These are phyloP conservation scores for Henricia sp. DNA, from an alignment of 53 echinoderm and acorn worm species.

Conservation along the genomic window DNA sequence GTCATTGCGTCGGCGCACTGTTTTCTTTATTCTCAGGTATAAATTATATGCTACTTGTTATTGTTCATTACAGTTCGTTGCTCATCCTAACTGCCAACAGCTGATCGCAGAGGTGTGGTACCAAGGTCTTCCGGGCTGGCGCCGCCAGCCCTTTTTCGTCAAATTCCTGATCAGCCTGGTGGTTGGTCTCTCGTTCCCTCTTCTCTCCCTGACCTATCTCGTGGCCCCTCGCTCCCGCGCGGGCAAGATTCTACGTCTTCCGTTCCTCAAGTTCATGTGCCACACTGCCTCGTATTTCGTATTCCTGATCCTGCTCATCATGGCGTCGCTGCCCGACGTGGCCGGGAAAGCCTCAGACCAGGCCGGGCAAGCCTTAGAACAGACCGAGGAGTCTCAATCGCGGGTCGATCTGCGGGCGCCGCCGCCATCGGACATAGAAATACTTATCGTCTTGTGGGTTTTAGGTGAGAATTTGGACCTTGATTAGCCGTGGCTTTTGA, in stretches of 20 bases:
- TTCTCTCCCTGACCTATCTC: conserved; percentile 87
- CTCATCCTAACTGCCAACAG: conserved; percentile 98
- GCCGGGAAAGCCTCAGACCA: too few species aligned
- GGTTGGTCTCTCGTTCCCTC: conserved; percentile 89
- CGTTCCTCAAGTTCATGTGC: conserved; percentile 99
- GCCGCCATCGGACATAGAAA: conserved; percentile 87
- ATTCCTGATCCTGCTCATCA: conserved; percentile 88
- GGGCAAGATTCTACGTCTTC: conserved; percentile 96
- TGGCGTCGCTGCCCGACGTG: conserved; percentile 82
- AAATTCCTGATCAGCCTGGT: conserved; percentile 91
- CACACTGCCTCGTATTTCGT: conserved; percentile 94
- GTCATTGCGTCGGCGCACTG: too few species aligned
- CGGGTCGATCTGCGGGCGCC: conserved; percentile 80
- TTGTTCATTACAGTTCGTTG: conserved; percentile 69
- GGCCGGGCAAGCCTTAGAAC: too few species aligned
- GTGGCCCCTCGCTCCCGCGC: conserved; percentile 86
- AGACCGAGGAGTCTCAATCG: neutral
- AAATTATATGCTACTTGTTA: conserved; percentile 7
- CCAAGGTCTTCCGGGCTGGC: conserved; percentile 95
- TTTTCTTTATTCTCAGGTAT: neutral
- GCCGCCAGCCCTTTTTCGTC: conserved; percentile 89
- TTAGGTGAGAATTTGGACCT: conserved; percentile 74
- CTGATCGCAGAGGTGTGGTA: conserved; percentile 98
- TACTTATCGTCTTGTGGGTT: conserved; percentile 80
- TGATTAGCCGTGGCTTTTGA: too few species aligned